Evolutionary conservation across 2,888 invertebrate species (phyloP).

Genomic region (Lasius platythorax): DNA sequence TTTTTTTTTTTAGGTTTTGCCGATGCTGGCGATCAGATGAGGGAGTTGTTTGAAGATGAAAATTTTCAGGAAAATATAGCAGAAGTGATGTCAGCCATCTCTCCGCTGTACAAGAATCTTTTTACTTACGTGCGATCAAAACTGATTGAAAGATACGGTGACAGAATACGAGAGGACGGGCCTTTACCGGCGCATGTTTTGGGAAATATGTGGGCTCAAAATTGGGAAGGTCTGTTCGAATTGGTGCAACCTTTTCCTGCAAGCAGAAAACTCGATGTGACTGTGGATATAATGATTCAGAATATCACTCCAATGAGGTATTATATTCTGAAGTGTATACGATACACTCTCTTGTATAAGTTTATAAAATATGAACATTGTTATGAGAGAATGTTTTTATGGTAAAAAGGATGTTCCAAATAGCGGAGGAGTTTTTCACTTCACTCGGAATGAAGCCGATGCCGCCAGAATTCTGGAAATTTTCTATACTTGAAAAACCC

Average conservation of each 20-base stretch:
- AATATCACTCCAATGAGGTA: conserved; percentile 92
- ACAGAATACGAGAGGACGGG: conserved; percentile 89
- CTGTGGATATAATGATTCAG: conserved; percentile 91
- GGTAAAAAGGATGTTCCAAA: conserved; percentile 91
- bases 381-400: conserved; percentile 52
- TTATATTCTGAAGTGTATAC: not conserved
- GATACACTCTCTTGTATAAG: not conserved
- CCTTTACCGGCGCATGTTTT: conserved; percentile 95
- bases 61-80: conserved; percentile 88
- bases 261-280: conserved; percentile 91
- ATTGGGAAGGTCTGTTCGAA: conserved; percentile 92
- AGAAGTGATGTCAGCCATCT: conserved; percentile 86
- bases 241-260: conserved; percentile 92
- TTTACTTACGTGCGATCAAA: conserved; percentile 93
- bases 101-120: conserved; percentile 92
- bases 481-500: conserved; percentile 93
- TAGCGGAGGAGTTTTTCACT: conserved; percentile 94
- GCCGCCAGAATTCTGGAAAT: conserved; percentile 94
- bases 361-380: not conserved
- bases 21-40: conserved; percentile 94
- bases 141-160: conserved; percentile 89
- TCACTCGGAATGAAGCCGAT: conserved; percentile 93
- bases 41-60: conserved; percentile 91
- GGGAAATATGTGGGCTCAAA: conserved; percentile 95
- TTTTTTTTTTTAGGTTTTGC: conserved; percentile 88